phyloP scores from a whole-genome alignment of 2,888 invertebrate genomes.

The Omphaloscelis lunosa region DNA sequence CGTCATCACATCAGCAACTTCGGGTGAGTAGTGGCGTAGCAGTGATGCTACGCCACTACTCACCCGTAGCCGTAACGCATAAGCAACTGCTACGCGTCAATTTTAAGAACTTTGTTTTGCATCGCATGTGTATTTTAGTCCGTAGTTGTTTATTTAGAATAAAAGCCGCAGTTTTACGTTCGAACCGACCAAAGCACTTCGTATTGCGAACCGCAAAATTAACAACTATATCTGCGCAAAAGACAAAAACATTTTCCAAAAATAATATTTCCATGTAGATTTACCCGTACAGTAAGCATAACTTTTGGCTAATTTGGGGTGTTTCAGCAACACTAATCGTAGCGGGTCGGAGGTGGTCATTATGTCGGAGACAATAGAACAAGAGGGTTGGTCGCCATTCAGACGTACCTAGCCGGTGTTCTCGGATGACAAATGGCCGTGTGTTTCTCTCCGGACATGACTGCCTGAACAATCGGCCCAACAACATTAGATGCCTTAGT shows the following conservation, averaged over 20 bases:
- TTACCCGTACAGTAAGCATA: conserved; percentile 36
- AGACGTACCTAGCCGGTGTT: conserved; percentile 71
- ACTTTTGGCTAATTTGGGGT: conserved; percentile 63
- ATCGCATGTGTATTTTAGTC: not conserved
- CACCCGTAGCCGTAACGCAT: not conserved
- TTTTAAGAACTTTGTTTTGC: conserved; percentile 19
- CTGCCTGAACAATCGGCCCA: conserved; percentile 72
- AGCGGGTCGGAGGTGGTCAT: conserved; percentile 71
- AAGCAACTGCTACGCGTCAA: conserved; percentile 5
- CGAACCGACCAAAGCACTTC: not conserved
- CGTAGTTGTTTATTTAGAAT: conserved; percentile 18
- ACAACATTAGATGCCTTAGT: conserved; percentile 63
- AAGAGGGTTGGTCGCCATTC: conserved; percentile 75
- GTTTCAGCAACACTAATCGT: conserved; percentile 72
- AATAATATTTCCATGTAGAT: conserved; percentile 38
- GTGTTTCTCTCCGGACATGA: conserved; percentile 75
- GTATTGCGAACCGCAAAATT: not conserved
- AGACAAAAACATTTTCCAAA: conserved; percentile 24
- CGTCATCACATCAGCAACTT: no score
- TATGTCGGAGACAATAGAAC: conserved; percentile 77
- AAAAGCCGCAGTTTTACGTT: conserved; percentile 15
- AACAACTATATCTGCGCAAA: conserved; percentile 8
- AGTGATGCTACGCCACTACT: conserved; percentile 6
- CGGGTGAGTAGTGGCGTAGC: no score
- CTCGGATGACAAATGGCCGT: conserved; percentile 80